Percentiles rank a stretch among this genome's conserved stretches.
Conservation (phyloP, 2,113 vertebrate species). For the Etheostoma spectabile region DNA sequence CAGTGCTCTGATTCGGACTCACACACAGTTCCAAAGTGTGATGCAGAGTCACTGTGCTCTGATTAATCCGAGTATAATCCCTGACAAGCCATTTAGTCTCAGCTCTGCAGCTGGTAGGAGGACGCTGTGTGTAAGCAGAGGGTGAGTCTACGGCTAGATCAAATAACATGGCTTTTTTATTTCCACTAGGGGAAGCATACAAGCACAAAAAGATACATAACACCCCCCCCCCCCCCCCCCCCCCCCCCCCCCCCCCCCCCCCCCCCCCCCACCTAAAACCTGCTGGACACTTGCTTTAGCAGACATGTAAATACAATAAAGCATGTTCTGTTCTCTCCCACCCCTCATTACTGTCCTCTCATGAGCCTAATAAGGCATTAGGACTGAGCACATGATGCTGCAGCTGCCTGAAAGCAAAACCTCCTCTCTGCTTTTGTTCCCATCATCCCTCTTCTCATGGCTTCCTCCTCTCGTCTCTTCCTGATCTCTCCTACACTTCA, state of each 20-base stretch:
- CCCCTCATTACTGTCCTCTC: slow-evolving; percentile 29
- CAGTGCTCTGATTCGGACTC: slow-evolving; percentile 46
- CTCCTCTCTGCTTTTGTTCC: slow-evolving; percentile 33
- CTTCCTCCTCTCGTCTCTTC: slow-evolving; percentile 41
- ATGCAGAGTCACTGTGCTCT: slow-evolving; percentile 70
- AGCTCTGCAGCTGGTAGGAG: slow-evolving; percentile 39
- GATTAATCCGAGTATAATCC: slow-evolving; percentile 80
- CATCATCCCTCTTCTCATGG: slow-evolving; percentile 36
- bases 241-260: too few relatives aligned
- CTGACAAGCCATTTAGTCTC: slow-evolving; percentile 56
- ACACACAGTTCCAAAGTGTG: slow-evolving; percentile 52
- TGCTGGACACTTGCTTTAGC: neutral
- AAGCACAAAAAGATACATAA: neutral
- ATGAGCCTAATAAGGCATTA: slow-evolving; percentile 51
- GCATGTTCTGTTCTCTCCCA: neutral
- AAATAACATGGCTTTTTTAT: neutral
- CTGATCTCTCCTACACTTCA: slow-evolving; percentile 6
- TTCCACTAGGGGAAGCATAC: neutral
- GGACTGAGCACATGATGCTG: slow-evolving; percentile 38
- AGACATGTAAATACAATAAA: neutral
- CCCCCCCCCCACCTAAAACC: neutral
- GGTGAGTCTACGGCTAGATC: slow-evolving; percentile 2
- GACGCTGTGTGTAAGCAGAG: neutral
- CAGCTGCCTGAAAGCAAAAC: slow-evolving; percentile 46
- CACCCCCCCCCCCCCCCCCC: too few relatives aligned